A percentile compares a stretch with the other conserved stretches of the same genome.
Conservation (phyloP, 2,888 invertebrate species). For the Eulithis prunata region DNA sequence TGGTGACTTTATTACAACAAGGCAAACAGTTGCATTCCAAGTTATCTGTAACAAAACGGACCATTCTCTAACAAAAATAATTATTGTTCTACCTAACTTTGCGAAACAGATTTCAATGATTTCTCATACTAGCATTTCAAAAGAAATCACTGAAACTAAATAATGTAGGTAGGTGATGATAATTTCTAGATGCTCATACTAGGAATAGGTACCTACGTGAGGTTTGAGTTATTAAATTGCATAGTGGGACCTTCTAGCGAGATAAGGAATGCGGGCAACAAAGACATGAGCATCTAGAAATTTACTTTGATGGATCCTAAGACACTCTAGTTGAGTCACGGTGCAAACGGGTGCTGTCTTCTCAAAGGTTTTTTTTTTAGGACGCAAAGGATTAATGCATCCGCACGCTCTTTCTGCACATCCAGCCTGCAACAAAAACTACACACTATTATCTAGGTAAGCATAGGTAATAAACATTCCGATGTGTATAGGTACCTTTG, state of each 20-base stretch:
- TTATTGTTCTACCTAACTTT: no score
- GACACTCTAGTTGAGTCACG: conserved; percentile 47
- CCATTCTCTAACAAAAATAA: not conserved
- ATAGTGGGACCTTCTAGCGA: no score
- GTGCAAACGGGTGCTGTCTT: conserved; percentile 51
- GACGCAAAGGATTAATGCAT: conserved; percentile 60
- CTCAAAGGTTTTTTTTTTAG: not conserved
- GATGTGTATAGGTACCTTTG: not conserved
- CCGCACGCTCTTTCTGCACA: conserved; percentile 66
- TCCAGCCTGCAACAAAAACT: conserved; percentile 49
- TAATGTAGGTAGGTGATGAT: no score
- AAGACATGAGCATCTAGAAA: not conserved
- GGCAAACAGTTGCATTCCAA: conserved; percentile 61
- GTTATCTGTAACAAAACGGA: conserved; percentile 52
- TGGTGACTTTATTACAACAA: conserved; percentile 59
- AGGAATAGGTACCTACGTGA: no score
- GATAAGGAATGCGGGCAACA: no score
- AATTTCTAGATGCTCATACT: no score
- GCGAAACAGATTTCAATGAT: no score
- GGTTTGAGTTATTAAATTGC: no score
- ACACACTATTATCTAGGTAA: not conserved
- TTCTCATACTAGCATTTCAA: no score
- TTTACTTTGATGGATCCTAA: conserved; percentile 36
- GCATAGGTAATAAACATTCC: not conserved
- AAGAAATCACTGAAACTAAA: no score